Base-by-base conservation (phyloP, 2,888 invertebrate genomes). In the Torymus auratus region DNA sequence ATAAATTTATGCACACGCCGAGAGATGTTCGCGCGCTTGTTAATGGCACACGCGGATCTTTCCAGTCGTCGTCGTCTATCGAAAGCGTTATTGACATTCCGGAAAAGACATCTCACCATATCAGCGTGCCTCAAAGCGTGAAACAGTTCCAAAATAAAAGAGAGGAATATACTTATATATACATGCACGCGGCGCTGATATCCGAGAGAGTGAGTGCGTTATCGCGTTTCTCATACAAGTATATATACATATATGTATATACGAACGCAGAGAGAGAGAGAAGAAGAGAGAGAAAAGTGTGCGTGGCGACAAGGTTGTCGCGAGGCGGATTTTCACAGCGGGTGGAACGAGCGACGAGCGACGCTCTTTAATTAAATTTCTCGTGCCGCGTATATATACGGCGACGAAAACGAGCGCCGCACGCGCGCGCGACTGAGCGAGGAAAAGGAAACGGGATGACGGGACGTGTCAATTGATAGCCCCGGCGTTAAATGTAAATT, bases 281-380 rank as follows among this genome's bases (percentile, higher is more conserved):
- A 20, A 20, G 11, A 17, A 17, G 15, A 60, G 20, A 14, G 7
- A 13, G 12, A 28, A 67, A 53, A 67, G 67, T 14, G 11, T 14
- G 13, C 61, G 17, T 41, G 55, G 41, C 41, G 41, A 41, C 41
- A 41, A 41, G 41, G 41, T 41, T 41, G 41, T 41, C 41, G 41
- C 41, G 41, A 41, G 41, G 41, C 41, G 41, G 41, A 41, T 41
- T 41, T 41, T 41, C 76, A 0, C 77, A 71, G 70, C 71, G 70
- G 77, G 77, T 28, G 62, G 12, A 14, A 52, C 15, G 64, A 28
- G 64, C 17, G 20, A 12, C 62, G 23, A 20, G 28, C 67, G 17
- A 41, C 15, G 60, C 55, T 56, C 61, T 69, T 76, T 76, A 76
- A 76, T 76, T 76, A 76, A 76, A 76, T 69, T 53, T 61, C 61